A percentile compares a stretch with the other conserved stretches of the same genome.
Evolutionary conservation across 2,797 vertebrate genomes (phyloP).

Genomic region (Telmatherina bonti): DNA sequence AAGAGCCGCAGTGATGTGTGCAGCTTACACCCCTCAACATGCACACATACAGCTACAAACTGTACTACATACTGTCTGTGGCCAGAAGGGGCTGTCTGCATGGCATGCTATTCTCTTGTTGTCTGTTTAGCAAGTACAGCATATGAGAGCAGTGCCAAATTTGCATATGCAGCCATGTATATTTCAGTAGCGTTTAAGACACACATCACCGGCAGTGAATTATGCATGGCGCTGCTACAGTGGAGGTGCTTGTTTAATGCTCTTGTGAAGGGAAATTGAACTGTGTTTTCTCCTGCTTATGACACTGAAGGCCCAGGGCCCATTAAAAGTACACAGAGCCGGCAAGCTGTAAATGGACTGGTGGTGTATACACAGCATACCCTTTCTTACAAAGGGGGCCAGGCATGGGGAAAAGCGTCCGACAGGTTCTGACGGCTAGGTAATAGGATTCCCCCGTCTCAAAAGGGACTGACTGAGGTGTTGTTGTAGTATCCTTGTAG

Average conservation of each 20-base stretch:
- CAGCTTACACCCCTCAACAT: constrained; percentile 25
- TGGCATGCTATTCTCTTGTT: constrained; percentile 81
- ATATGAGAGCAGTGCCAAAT: constrained; percentile 85
- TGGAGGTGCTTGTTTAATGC: constrained; percentile 87
- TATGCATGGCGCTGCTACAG: constrained; percentile 90
- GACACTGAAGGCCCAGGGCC: constrained; percentile 72
- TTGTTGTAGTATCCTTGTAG: constrained; percentile 73
- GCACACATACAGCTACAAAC: constrained; percentile 46
- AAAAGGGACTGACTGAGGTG: constrained; percentile 70
- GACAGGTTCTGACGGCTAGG: constrained; percentile 69
- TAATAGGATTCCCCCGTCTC: constrained; percentile 74
- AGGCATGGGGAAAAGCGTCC: constrained; percentile 36
- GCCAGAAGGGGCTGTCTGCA: constrained; percentile 62
- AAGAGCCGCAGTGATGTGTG: constrained; percentile 17
- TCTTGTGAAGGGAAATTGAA: constrained; percentile 88
- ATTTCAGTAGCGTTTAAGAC: constrained; percentile 95
- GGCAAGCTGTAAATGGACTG: constrained; percentile 70
- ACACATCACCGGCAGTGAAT: constrained; percentile 91
- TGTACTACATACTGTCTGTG: constrained; percentile 55
- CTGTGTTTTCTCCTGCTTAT: constrained; percentile 73
- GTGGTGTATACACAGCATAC: constrained; percentile 49
- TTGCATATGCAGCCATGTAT: constrained; percentile 97
- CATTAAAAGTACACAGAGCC: constrained; percentile 69
- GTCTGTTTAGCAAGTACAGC: constrained; percentile 79
- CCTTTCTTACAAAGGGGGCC: constrained; percentile 56